These are phyloP conservation scores for Epirrhoe alternata DNA, from an alignment of 2,888 invertebrate species.

Conservation along the genomic window DNA sequence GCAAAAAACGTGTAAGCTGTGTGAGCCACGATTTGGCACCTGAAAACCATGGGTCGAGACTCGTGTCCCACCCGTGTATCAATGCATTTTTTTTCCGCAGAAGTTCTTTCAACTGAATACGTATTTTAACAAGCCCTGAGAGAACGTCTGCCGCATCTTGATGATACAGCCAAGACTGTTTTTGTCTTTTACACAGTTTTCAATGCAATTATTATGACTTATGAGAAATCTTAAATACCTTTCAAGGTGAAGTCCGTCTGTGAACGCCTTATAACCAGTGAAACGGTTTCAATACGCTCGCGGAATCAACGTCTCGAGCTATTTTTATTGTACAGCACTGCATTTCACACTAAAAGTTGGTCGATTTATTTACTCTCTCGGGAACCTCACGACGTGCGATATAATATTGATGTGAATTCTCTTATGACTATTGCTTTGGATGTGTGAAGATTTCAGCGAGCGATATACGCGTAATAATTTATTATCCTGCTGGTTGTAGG, in stretches of 20 bases:
- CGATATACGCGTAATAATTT: background rate
- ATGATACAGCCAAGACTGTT: no score
- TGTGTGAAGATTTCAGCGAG: background rate
- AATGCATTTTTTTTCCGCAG: no score
- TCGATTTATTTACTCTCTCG: slow-evolving; percentile 46
- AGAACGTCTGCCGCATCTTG: no score
- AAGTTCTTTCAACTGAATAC: no score
- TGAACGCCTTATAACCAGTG: background rate
- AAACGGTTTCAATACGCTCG: slow-evolving; percentile 30
- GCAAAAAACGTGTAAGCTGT: background rate
- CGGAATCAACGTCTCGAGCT: slow-evolving; percentile 35
- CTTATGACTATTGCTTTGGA: slow-evolving; percentile 4
- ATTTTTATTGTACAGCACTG: slow-evolving; percentile 37
- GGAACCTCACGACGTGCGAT: slow-evolving; percentile 9
- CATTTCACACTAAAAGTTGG: slow-evolving; percentile 49
- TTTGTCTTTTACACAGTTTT: background rate
- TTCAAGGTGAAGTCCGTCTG: slow-evolving; percentile 5
- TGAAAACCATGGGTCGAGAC: no score
- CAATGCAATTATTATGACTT: no score
- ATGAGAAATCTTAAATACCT: no score
- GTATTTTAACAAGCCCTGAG: no score
- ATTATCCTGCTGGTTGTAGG: background rate
- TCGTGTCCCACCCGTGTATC: no score
- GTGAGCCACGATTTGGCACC: background rate
- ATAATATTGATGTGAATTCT: slow-evolving; percentile 19